Conservation (phyloP, 1,140 invertebrate species). For the Drosophila tsacasi region DNA sequence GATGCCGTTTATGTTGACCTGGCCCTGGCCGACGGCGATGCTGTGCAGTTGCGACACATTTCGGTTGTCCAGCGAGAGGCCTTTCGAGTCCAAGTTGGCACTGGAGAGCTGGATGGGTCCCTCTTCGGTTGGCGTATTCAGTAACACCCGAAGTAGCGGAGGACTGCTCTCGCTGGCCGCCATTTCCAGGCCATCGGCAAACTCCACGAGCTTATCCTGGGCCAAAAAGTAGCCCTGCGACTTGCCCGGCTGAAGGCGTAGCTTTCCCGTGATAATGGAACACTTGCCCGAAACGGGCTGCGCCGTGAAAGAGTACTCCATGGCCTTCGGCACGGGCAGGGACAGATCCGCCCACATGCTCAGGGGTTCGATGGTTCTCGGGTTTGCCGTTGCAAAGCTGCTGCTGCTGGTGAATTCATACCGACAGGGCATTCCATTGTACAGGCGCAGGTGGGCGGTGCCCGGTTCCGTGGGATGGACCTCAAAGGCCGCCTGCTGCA, state of each 20-base stretch:
- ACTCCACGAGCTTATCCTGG: constrained; percentile 49
- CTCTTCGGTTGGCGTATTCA: constrained; percentile 57
- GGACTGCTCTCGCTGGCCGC: constrained; percentile 13
- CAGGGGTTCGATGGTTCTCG: constrained; percentile 44
- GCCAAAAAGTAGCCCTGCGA: constrained; percentile 85
- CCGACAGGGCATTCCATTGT: constrained; percentile 88
- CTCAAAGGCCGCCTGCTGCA: constrained; percentile 89
- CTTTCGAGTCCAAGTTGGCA: not conserved
- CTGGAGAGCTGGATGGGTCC: constrained; percentile 41
- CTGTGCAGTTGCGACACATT: constrained; percentile 80
- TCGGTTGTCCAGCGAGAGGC: constrained; percentile 8
- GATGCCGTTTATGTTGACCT: constrained; percentile 77
- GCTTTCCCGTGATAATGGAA: constrained; percentile 33
- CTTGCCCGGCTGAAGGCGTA: constrained; percentile 64
- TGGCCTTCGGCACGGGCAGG: constrained; percentile 15
- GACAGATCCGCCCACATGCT: constrained; percentile 64
- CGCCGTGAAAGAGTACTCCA: constrained; percentile 45
- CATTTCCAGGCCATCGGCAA: constrained; percentile 61
- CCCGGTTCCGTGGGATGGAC: constrained; percentile 85
- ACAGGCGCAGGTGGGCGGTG: constrained; percentile 89
- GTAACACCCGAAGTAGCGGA: constrained; percentile 51
- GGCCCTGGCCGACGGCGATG: constrained; percentile 84
- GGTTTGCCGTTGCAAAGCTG: not conserved
- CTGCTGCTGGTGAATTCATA: constrained; percentile 59
- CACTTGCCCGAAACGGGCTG: constrained; percentile 31